Evolutionary conservation across 2,113 vertebrate genomes (phyloP), one percentile per base, ranked within the genome.

Genomic region (Labeo catla): DNA sequence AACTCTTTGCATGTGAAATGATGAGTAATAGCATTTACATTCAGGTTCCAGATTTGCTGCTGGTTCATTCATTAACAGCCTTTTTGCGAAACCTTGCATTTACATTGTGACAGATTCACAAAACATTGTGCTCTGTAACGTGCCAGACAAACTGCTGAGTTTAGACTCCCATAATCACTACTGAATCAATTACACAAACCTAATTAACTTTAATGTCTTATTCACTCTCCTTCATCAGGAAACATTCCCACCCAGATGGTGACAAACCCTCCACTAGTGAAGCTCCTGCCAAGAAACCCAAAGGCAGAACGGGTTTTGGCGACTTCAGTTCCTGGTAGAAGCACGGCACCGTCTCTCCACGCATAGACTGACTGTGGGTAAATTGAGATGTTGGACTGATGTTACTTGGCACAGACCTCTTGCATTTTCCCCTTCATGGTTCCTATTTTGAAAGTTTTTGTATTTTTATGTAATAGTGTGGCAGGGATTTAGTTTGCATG

Each of bases 251-350:
- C 0, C 93, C 94, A 5, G 95, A 95, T 2, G 95, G 95, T 0
- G 93, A 93, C 21, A 95, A 93, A 4, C 95, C 96, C 0, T 98
- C 97, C 10, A 97, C 96, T 91, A 98, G 97, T 19, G 86, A 92
- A 61, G 79, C 74, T 0, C 80, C 86, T 0, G 83, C n/a, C 9
- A 97, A 98, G 92, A 99, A 97, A 86, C 93, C 96, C 87, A 98
- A 95, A 89, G 95, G 95, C 59, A 96, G 93, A 84, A 88, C 89
- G 0, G 93, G 94, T 83, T 97, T 98, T 0, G 96, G 96, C 81
- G 96, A 99, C 92, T 99, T 99, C 93, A 99, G 98, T 93, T 97
- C 97, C 72, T 99, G 98, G 98, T 99, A 97, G 95, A 9, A 6
- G 5, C 16, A 28, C 68, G 9, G 10, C 6, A 82, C 19, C 15